Conservation (phyloP, 2,797 vertebrate genomes). For the Macropodus opercularis region DNA sequence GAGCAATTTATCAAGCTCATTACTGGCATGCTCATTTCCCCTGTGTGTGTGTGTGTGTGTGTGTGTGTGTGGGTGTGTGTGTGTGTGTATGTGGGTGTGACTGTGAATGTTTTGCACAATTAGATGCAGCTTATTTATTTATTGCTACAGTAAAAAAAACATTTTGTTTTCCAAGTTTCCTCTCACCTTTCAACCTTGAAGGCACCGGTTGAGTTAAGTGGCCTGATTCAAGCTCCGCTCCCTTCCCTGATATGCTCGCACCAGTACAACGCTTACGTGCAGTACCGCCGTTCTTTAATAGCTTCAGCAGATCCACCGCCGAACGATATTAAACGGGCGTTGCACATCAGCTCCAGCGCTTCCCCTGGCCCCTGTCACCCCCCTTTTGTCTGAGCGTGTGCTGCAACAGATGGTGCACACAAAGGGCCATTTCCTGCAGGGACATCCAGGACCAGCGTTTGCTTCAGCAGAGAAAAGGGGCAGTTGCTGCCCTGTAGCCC, state of each 20-base stretch:
- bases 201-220: conserved; percentile 1
- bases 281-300: conserved; percentile 67
- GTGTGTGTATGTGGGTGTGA: no score
- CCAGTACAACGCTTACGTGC: conserved; percentile 60
- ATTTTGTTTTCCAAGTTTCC: not conserved
- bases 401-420: conserved; percentile 77
- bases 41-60: not conserved
- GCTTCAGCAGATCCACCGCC: conserved; percentile 67
- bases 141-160: no score
- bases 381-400: conserved; percentile 58
- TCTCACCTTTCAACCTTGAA: not conserved
- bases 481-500: conserved; percentile 53
- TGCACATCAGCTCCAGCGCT: conserved; percentile 54
- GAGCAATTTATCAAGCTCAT: not conserved
- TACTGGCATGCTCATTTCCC: not conserved
- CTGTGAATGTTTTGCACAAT: no score
- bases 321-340: conserved; percentile 73
- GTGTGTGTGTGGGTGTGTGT: no score
- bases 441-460: conserved; percentile 44
- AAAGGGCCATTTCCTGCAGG: conserved; percentile 61
- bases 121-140: no score
- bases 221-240: conserved; percentile 12
- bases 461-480: conserved; percentile 40
- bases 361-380: conserved; percentile 30
- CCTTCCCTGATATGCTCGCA: conserved; percentile 40